Conservation (phyloP, 1,140 invertebrate species). For the Drosophila tsacasi region DNA sequence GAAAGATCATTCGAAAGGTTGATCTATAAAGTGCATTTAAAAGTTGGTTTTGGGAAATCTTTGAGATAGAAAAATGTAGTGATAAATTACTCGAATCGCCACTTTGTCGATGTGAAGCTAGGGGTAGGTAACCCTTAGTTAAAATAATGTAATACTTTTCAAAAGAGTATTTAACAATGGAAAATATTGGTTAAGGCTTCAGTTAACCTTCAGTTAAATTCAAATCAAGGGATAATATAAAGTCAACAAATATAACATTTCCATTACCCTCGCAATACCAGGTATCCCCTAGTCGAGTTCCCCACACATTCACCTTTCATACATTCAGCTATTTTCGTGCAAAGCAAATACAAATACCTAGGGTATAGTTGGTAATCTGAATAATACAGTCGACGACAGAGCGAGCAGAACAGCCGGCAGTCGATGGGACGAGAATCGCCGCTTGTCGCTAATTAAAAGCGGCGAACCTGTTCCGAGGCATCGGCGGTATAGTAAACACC, state of each 20-base stretch:
- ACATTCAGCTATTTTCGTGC: conserved; percentile 68
- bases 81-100: not conserved
- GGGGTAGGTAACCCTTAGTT: not conserved
- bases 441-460: conserved; percentile 72
- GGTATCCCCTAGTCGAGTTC: conserved; percentile 29
- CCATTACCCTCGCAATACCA: not conserved
- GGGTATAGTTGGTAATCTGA: conserved; percentile 73
- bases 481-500: conserved; percentile 59
- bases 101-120: not conserved
- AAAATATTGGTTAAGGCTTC: too few relatives aligned
- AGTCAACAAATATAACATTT: not conserved
- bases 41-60: not conserved
- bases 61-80: not conserved
- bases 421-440: conserved; percentile 33
- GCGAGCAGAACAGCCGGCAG: conserved; percentile 22
- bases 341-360: conserved; percentile 61
- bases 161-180: too few relatives aligned
- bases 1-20: not conserved
- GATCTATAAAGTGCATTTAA: conserved; percentile 7
- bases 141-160: not conserved
- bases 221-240: not conserved
- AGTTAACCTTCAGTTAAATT: too few relatives aligned
- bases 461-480: conserved; percentile 51
- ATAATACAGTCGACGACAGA: conserved; percentile 57
- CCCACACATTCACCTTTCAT: not conserved